Conservation (phyloP, 1,140 invertebrate species). For the Trinorchestia longiramus region DNA sequence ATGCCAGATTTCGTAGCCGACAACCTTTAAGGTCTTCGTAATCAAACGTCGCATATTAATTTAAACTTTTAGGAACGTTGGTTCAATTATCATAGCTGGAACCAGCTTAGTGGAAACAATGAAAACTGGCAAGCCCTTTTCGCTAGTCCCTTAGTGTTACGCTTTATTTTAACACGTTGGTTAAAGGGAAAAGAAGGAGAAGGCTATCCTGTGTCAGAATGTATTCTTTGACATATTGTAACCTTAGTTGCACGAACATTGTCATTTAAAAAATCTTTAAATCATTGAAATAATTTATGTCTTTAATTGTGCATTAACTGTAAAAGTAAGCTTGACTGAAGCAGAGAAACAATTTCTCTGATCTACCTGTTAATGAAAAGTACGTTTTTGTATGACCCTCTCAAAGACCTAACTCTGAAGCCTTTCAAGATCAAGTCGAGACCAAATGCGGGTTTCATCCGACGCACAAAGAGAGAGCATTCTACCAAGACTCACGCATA, state of each 20-base stretch:
- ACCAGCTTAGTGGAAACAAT: neutral
- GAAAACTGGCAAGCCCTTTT: neutral
- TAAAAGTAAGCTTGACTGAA: neutral
- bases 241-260: neutral
- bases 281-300: neutral
- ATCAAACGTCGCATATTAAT: neutral
- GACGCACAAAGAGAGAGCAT: neutral
- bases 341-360: neutral
- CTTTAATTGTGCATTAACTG: neutral
- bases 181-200: neutral
- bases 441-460: neutral
- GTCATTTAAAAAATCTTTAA: neutral
- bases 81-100: neutral
- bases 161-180: neutral
- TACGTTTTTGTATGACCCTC: neutral
- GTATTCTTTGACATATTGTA: neutral
- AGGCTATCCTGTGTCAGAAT: neutral
- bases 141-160: neutral
- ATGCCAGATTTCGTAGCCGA: neutral
- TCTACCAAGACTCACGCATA: neutral
- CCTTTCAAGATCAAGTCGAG: neutral
- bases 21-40: neutral
- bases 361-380: neutral
- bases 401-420: neutral
- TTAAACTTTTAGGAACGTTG: neutral